Base-by-base conservation (phyloP, 2,888 invertebrate species). In the Spisula subtruncata region DNA sequence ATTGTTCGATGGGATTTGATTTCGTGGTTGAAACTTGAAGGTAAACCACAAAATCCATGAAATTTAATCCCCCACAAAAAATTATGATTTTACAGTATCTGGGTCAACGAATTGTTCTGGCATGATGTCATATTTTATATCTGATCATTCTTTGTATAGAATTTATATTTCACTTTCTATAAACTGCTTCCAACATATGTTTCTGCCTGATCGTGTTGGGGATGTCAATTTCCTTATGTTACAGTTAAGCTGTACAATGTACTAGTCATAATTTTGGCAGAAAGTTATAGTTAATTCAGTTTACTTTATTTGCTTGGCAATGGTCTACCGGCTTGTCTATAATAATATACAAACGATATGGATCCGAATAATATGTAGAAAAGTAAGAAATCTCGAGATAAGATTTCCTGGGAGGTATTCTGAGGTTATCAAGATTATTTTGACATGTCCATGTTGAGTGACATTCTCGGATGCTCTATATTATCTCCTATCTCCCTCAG, bases 181-280 rank as follows among this genome's bases (percentile, higher is more conserved):
- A 66, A 66, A 66, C 25, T 66, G 25, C 60, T 10, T 25, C 25
- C 60, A 66, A n/a, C 60, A 66, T 66, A 66, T 66, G 60, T 66
- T 56, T 25, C 25, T 20, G 60, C 25, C 60, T 66, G n/a, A 41
- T 2, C 4, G 41, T 41, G 41, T 41, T 8, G 8, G n/a, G 18
- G 60, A n/a, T 60, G 60, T 66, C 60, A 66, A 66, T 66, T n/a
- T 25, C 25, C 60, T 8, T 66, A 2, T 10, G 60, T 66, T 66
- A 66, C 25, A 66, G 60, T 66, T 66, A 66, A 66, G 60, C 25
- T 66, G 60, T 66, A 66, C 60, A 66, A 14, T 4, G 81, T 46
- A 29, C 48, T 81, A 81, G 51, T 81, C 48, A 81, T 51, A 46
- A 46, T 35, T 46, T 81, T 51, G 51, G 81, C 81, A 81, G 81